These are phyloP conservation scores for Drosophila mayri DNA, from an alignment of 1,140 invertebrate genomes.

Conservation along the genomic window DNA sequence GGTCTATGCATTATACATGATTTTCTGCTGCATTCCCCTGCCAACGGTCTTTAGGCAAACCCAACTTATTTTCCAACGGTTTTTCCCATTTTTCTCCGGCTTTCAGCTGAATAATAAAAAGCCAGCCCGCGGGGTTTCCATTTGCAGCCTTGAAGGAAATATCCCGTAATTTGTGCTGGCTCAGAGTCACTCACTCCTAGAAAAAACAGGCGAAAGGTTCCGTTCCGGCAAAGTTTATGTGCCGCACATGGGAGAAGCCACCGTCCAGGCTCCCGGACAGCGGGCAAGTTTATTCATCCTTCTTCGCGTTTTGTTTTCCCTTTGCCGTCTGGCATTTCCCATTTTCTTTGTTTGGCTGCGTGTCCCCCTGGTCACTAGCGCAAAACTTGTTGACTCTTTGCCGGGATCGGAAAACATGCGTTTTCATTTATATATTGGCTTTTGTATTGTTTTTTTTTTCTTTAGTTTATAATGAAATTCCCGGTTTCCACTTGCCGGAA, in stretches of 20 bases:
- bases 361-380: conserved; percentile 18
- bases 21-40: conserved; percentile 26
- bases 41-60: not conserved
- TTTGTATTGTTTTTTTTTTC: conserved; percentile 37
- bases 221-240: conserved; percentile 58
- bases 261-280: conserved; percentile 12
- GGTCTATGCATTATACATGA: conserved; percentile 46
- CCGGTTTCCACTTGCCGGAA: conserved; percentile 25
- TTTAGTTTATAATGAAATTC: conserved; percentile 35
- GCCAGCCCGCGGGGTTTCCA: conserved; percentile 41
- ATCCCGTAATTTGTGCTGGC: conserved; percentile 31
- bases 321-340: conserved; percentile 16
- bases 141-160: conserved; percentile 34
- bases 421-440: conserved; percentile 47
- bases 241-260: conserved; percentile 59
- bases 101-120: conserved; percentile 44
- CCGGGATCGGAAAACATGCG: conserved; percentile 22
- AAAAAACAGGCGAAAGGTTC: conserved; percentile 5
- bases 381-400: conserved; percentile 21
- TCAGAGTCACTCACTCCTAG: conserved; percentile 26
- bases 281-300: conserved; percentile 38
- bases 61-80: conserved; percentile 29
- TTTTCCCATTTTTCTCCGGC: conserved; percentile 14
- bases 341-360: conserved; percentile 16
- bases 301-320: conserved; percentile 16